A percentile compares a stretch with the other conserved stretches of the same genome.
phyloP scores from a whole-genome alignment of 1,140 invertebrate genomes.

The Diachasmimorpha longicaudata region DNA sequence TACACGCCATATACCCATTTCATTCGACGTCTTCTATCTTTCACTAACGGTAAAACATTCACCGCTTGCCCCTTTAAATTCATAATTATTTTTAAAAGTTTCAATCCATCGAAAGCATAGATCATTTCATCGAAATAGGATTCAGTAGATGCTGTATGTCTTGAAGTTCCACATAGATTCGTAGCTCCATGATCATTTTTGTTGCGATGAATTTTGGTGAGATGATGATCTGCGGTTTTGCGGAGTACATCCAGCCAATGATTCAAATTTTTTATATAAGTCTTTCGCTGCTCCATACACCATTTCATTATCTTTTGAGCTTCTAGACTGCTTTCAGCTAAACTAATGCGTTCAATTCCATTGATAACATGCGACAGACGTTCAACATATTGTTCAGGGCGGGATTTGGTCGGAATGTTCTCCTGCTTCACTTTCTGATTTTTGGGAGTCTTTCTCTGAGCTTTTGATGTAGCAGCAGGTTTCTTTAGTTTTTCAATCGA shows the following conservation, averaged over 20 bases:
- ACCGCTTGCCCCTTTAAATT: not conserved
- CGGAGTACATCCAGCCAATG: not conserved
- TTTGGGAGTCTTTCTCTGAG: too few relatives aligned
- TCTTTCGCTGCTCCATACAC: not conserved
- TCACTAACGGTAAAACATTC: not conserved
- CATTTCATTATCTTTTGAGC: conserved; percentile 5
- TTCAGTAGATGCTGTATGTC: not conserved
- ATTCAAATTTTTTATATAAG: not conserved
- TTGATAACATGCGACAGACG: not conserved
- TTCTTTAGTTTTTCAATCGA: not conserved
- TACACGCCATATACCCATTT: not conserved
- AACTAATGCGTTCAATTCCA: not conserved
- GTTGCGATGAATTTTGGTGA: not conserved
- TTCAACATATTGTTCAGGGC: not conserved
- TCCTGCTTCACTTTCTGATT: not conserved
- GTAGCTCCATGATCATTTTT: not conserved
- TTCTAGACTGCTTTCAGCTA: not conserved
- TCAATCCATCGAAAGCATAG: not conserved
- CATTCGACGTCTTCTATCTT: not conserved
- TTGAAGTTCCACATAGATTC: conserved; percentile 7
- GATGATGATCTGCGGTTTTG: not conserved
- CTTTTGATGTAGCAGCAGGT: not conserved
- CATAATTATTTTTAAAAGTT: not conserved
- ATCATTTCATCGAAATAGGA: not conserved
- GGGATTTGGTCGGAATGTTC: not conserved